Evolutionary conservation across 2,888 invertebrate genomes (phyloP).

Genomic region (Augiades crinisus): DNA sequence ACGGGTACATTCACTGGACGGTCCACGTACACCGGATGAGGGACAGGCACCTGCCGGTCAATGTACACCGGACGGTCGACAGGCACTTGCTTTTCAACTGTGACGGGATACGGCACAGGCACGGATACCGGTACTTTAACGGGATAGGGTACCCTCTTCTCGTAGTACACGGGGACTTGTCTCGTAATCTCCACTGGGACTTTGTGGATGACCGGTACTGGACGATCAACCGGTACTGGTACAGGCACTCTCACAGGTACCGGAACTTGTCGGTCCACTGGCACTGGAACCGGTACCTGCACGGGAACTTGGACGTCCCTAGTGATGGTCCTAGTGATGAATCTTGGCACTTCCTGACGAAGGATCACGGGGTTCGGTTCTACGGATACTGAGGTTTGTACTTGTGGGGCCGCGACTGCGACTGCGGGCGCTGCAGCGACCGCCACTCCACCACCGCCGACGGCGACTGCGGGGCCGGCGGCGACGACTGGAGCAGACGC

Average conservation of each 20-base stretch:
- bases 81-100: conserved; percentile 80
- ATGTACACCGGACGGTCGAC: conserved; percentile 82
- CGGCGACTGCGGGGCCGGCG: conserved; percentile 29
- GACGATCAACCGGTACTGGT: conserved; percentile 76
- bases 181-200: conserved; percentile 75
- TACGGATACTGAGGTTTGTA: conserved; percentile 63
- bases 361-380: conserved; percentile 71
- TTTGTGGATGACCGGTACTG: conserved; percentile 76
- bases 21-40: conserved; percentile 79
- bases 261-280: conserved; percentile 68
- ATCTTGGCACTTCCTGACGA: conserved; percentile 69
- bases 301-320: conserved; percentile 66
- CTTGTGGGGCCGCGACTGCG: conserved; percentile 40
- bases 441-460: conserved; percentile 31
- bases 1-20: conserved; percentile 82
- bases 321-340: conserved; percentile 70
- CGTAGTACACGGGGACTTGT: conserved; percentile 73
- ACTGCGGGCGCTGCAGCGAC: conserved; percentile 40
- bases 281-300: conserved; percentile 46
- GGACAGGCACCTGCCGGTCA: conserved; percentile 75
- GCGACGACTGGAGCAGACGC: conserved; percentile 39
- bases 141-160: conserved; percentile 72
- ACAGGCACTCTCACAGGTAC: conserved; percentile 76
- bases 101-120: conserved; percentile 82
- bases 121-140: conserved; percentile 77